phyloP scores from a whole-genome alignment of 2,797 vertebrate species.

The Diplodus puntazzo region DNA sequence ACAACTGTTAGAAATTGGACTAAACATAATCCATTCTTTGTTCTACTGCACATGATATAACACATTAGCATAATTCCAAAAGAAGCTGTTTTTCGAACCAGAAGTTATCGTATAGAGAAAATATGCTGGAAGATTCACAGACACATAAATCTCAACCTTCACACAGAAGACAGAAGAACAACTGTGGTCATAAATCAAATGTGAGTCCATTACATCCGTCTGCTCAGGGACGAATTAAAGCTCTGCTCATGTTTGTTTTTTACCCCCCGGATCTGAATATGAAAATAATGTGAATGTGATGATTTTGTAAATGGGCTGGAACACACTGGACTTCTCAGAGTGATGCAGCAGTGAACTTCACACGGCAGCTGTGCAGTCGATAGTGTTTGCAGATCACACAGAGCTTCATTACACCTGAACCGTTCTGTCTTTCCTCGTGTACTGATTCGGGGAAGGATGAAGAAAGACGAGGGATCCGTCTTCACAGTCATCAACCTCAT shows the following conservation, averaged over 20 bases:
- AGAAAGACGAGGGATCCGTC: neutral
- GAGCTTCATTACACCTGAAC: constrained; percentile 2
- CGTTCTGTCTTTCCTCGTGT: neutral
- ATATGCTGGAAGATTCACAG: neutral
- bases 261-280: neutral
- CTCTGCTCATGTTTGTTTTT: neutral
- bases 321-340: neutral
- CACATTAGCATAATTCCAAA: constrained; percentile 1
- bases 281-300: neutral
- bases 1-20: neutral
- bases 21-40: neutral
- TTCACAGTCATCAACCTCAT: neutral
- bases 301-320: neutral
- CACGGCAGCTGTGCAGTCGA: neutral
- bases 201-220: neutral
- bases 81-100: neutral
- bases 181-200: neutral
- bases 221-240: neutral
- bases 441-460: neutral
- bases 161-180: neutral
- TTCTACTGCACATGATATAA: neutral
- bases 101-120: neutral
- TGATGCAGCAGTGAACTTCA: neutral
- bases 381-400: neutral
- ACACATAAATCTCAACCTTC: constrained; percentile 4